phyloP scores from a whole-genome alignment of 2,888 invertebrate genomes.

The Deladenus siricidicola region DNA sequence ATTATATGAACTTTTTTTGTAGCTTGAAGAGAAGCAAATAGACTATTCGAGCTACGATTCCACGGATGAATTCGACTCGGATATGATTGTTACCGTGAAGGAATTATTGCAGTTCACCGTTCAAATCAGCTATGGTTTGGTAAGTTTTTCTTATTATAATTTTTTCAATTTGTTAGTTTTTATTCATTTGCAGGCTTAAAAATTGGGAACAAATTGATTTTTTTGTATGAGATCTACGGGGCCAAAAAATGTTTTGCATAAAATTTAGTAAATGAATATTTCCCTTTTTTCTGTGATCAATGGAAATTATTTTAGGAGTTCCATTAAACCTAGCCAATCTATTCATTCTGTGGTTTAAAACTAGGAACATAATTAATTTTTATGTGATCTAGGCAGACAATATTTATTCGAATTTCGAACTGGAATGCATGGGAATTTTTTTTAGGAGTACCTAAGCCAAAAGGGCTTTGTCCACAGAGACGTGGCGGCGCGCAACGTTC shows the following conservation, averaged over 20 bases:
- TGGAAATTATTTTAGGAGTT: too few relatives aligned
- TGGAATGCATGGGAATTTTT: not conserved
- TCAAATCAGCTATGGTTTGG: conserved; percentile 51
- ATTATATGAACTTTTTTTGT: conserved; percentile 1
- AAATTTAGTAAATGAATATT: too few relatives aligned
- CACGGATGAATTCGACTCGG: conserved; percentile 39
- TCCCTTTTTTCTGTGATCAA: too few relatives aligned
- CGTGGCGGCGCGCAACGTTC: conserved; percentile 52
- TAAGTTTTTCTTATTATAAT: conserved; percentile 18
- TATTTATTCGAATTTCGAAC: not conserved
- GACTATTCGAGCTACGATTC: conserved; percentile 38
- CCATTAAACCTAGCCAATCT: not conserved
- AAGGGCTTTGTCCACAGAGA: conserved; percentile 52
- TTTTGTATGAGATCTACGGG: too few relatives aligned
- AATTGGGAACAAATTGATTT: too few relatives aligned
- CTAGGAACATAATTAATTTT: too few relatives aligned
- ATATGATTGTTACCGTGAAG: conserved; percentile 50
- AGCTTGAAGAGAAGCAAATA: conserved; percentile 44
- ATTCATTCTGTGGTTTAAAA: not conserved
- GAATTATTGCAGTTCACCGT: conserved; percentile 50
- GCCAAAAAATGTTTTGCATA: not conserved
- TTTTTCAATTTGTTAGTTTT: conserved; percentile 4
- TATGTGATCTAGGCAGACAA: too few relatives aligned
- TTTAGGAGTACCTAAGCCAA: conserved; percentile 51
- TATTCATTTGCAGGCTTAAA: conserved; percentile 7